Base-by-base conservation (phyloP, 2,888 invertebrate genomes). In the Andricus quercusramuli region DNA sequence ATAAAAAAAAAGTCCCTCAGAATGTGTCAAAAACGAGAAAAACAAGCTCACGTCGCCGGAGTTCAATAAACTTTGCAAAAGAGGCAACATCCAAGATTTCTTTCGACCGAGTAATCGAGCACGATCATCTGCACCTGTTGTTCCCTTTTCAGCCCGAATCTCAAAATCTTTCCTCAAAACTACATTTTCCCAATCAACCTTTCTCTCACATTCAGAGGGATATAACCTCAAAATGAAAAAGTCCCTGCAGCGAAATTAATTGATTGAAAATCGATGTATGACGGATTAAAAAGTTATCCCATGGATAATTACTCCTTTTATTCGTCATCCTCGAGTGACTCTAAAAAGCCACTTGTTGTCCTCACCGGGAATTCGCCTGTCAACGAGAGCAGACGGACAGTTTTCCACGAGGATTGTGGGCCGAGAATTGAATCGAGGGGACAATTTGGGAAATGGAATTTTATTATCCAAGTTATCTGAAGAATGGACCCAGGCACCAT, bases 271-370 rank as follows among this genome's bases (percentile, higher is more conserved):
- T 44, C 25, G 56, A 32, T 29, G 29, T 56, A 74, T 13, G 20
- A 13, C 5, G 9, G 20, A 32, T 37, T 56, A 74, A 37, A 56
- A 22, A 9, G 56, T 11, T 56, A n/a, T 3, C n/a, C 9, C n/a
- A n/a, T 20, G n/a, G 56, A n/a, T 56, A 56, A 56, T n/a, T 56
- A 56, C 56, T 56, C 56, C 11, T n/a, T n/a, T 74, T 74, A 74
- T 51, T 74, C 56, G 74, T 74, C 74, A 74, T 74, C 74, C 37
- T 56, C 70, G 70, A 74, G 51, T 56, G 74, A 74, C 74, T 74
- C 32, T 51, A 74, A 74, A 74, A 74, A 74, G 74, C 74, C 74
- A 74, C 74, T 74, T 74, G 70, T 70, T 70, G 74, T 74, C 56
- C 32, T 74, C 51, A 74, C 74, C 74, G 74, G 74, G 74, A 74